phyloP scores from a whole-genome alignment of 2,888 invertebrate species.

The Portevinia maculata region DNA sequence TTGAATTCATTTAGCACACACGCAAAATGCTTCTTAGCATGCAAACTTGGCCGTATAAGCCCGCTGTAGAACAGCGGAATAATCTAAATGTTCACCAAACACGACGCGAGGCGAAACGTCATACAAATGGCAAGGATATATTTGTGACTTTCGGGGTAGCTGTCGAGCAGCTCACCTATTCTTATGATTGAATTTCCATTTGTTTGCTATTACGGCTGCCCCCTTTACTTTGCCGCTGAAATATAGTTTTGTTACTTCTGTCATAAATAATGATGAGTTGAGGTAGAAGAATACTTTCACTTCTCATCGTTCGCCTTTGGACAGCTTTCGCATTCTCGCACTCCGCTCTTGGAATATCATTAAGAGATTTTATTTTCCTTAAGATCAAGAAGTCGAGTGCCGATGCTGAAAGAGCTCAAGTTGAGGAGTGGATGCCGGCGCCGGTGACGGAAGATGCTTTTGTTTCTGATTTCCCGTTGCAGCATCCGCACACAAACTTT shows the following conservation, averaged over 20 bases:
- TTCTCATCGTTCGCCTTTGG: constrained; percentile 56
- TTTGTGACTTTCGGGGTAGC: not conserved
- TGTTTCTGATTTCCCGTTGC: constrained; percentile 14
- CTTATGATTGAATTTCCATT: constrained; percentile 16
- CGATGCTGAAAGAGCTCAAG: not conserved
- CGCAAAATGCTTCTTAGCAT: constrained; percentile 71
- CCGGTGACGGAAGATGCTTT: not conserved
- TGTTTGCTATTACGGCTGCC: constrained; percentile 3
- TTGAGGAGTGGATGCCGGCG: constrained; percentile 31
- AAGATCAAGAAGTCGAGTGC: constrained; percentile 32
- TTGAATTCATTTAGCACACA: constrained; percentile 77
- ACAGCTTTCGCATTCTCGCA: constrained; percentile 2
- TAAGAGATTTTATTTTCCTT: constrained; percentile 51
- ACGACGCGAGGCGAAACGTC: constrained; percentile 53
- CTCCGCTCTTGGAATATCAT: constrained; percentile 48
- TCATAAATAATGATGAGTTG: constrained; percentile 68
- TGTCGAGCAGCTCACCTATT: not conserved
- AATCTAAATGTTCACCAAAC: constrained; percentile 63
- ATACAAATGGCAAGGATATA: not conserved
- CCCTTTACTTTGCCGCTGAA: not conserved
- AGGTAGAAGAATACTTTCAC: constrained; percentile 40
- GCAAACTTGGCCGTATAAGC: constrained; percentile 45
- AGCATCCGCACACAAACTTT: constrained; percentile 5
- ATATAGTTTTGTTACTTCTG: constrained; percentile 19
- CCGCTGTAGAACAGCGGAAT: constrained; percentile 32